phyloP scores from a whole-genome alignment of 2,113 vertebrate genomes.

The Brienomyrus brachyistius region DNA sequence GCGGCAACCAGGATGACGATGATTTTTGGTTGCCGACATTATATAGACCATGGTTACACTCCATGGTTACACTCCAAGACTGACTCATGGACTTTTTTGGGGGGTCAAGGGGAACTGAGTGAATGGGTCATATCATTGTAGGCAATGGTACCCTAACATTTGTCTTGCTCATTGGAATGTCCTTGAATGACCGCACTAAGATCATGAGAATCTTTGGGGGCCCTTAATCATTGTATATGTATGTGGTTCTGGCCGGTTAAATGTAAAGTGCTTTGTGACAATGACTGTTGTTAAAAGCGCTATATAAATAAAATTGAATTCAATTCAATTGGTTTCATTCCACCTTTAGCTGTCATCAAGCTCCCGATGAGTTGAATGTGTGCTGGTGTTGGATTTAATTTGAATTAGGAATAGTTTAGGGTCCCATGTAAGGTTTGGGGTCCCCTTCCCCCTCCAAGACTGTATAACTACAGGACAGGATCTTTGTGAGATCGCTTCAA shows the following conservation, averaged over 20 bases:
- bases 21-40: constrained; percentile 27
- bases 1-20: constrained; percentile 39
- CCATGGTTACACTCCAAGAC: constrained; percentile 36
- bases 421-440: background rate
- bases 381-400: background rate
- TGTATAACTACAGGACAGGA: constrained; percentile 26
- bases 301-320: no score
- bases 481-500: background rate
- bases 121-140: background rate
- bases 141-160: background rate
- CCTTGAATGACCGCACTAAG: background rate
- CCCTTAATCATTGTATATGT: background rate
- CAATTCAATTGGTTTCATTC: background rate
- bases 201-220: background rate
- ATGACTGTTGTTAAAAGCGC: no score
- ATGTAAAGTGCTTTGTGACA: no score
- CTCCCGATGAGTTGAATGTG: background rate
- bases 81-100: constrained; percentile 1
- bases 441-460: constrained; percentile 39
- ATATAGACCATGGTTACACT: constrained; percentile 30
- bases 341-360: background rate
- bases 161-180: background rate
- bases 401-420: background rate
- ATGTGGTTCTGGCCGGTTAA: no score
- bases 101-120: constrained; percentile 20